phyloP scores from a whole-genome alignment of 2,888 invertebrate species.

The Allophyes oxyacanthae region DNA sequence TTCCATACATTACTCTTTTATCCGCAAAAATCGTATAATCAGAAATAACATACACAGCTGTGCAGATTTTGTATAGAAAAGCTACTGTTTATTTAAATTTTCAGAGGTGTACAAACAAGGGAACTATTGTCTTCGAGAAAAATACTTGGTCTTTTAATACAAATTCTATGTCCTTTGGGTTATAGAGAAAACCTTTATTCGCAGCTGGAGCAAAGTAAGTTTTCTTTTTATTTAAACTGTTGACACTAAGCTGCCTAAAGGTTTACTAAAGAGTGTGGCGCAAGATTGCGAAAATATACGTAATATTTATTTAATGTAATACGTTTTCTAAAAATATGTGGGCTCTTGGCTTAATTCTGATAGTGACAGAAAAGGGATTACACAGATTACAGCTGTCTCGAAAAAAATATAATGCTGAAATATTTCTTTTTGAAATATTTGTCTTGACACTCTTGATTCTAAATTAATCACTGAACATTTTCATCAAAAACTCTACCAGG shows the following conservation, averaged over 20 bases:
- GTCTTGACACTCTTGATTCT: not conserved
- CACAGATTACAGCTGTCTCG: not conserved
- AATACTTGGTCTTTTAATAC: not conserved
- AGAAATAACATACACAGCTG: too few relatives aligned
- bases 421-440: not conserved
- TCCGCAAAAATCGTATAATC: too few relatives aligned
- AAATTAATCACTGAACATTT: not conserved
- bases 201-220: constrained; percentile 1
- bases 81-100: constrained; percentile 6
- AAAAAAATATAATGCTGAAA: not conserved
- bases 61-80: too few relatives aligned
- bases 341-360: constrained; percentile 5
- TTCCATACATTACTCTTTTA: too few relatives aligned
- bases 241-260: constrained; percentile 29
- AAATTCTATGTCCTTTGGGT: constrained; percentile 1
- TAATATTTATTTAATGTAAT: constrained; percentile 16
- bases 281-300: constrained; percentile 21
- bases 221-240: constrained; percentile 36
- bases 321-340: constrained; percentile 8
- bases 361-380: constrained; percentile 14
- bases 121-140: not conserved
- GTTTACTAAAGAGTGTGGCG: constrained; percentile 28
- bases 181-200: constrained; percentile 16
- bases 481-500: not conserved
- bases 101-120: not conserved